Percentiles rank a stretch among this genome's conserved stretches.
phyloP scores from a whole-genome alignment of 2,888 invertebrate genomes.

The Calameuta pallipes region DNA sequence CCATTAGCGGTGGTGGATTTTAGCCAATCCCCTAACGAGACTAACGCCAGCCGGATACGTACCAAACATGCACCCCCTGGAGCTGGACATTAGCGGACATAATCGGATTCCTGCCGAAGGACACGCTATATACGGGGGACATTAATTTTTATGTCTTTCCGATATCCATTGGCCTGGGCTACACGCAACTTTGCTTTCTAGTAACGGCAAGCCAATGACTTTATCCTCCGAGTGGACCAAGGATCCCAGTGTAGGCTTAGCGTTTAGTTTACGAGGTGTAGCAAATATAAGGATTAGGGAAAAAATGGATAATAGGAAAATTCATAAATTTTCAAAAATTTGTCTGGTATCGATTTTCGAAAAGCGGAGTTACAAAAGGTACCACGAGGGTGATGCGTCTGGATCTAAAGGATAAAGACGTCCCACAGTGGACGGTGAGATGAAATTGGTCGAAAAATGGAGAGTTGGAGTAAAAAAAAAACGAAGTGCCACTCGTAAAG shows the following conservation, averaged over 20 bases:
- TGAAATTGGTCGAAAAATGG: conserved; percentile 1
- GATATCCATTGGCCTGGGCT: conserved; percentile 14
- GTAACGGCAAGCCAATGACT: neutral
- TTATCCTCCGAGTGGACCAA: neutral
- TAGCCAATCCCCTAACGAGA: conserved; percentile 37
- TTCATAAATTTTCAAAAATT: neutral
- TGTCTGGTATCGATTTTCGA: neutral
- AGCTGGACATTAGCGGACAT: conserved; percentile 30
- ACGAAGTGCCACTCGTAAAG: neutral
- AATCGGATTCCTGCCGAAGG: conserved; percentile 38
- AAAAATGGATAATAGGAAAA: neutral
- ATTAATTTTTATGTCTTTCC: conserved; percentile 40
- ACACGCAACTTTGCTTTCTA: neutral
- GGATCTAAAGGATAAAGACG: neutral
- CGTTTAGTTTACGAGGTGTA: neutral
- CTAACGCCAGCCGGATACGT: conserved; percentile 26
- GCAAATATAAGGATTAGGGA: neutral
- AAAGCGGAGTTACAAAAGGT: neutral
- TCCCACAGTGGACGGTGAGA: neutral
- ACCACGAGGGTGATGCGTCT: neutral
- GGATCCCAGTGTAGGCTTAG: neutral
- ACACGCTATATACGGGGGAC: conserved; percentile 23
- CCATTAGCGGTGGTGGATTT: conserved; percentile 47
- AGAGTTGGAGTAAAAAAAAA: conserved; percentile 1
- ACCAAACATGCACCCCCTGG: conserved; percentile 23